phyloP scores from a whole-genome alignment of 2,113 vertebrate genomes.

The Ascaphus truei region DNA sequence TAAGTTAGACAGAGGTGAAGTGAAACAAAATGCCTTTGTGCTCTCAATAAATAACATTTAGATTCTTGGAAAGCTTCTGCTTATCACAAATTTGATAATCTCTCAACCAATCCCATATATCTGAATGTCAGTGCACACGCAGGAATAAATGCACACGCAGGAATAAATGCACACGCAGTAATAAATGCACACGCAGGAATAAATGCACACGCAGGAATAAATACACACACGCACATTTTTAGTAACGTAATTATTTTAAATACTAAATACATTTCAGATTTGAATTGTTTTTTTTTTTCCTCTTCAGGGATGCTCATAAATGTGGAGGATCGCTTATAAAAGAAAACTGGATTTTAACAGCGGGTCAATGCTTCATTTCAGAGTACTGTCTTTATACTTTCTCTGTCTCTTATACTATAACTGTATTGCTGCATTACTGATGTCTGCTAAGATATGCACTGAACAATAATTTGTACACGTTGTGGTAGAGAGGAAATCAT shows the following conservation, averaged over 20 bases:
- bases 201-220: neutral
- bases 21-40: slow-evolving; percentile 48
- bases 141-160: neutral
- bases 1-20: slow-evolving; percentile 41
- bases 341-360: slow-evolving; percentile 92
- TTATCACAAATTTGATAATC: slow-evolving; percentile 3
- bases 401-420: neutral
- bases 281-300: slow-evolving; percentile 17
- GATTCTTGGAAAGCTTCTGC: slow-evolving; percentile 39
- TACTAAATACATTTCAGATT: neutral
- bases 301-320: slow-evolving; percentile 79
- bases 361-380: slow-evolving; percentile 91
- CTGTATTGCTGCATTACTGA: slow-evolving; percentile 33
- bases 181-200: neutral
- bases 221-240: neutral
- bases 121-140: neutral
- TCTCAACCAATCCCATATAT: neutral
- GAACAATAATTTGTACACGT: too few species aligned
- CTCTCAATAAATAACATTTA: slow-evolving; percentile 33
- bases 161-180: neutral
- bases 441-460: too few species aligned
- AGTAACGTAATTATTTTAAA: neutral
- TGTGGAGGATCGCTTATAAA: slow-evolving; percentile 94
- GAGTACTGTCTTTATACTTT: slow-evolving; percentile 67
- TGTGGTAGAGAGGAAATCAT: too few species aligned